Evolutionary conservation across 2,797 vertebrate genomes (phyloP), one percentile per base, ranked within the genome.

Genomic region (Coracias cyanogaster): DNA sequence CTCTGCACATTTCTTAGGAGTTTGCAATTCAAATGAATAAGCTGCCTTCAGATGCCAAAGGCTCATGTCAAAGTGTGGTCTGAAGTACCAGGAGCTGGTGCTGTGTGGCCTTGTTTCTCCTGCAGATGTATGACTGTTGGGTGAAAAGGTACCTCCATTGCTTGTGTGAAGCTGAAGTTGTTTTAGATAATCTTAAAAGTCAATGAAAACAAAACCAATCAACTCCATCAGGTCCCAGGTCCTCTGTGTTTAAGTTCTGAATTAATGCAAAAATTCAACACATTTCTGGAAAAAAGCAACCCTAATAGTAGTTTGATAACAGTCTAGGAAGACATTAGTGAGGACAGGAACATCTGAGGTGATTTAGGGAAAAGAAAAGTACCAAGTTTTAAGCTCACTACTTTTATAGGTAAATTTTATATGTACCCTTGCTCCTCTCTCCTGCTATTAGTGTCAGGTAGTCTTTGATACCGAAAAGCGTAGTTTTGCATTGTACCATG

Each of bases 11-110:
- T 92, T 65, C 77, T 79, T 16, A 69, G 10, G 15, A 69, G 62
- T 79, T 88, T 83, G 19, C 24, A 88, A 18, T 71, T 94, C 66
- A 76, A 82, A 78, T 12, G 3, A 86, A 55, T 57, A 72, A 72
- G 8, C 5, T 76, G 43, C 10, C 29, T 82, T 86, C 20, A 46
- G 10, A 31, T 54, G 16, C 17, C 12, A 69, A 84, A 72, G 46
- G 4, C 9, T 78, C 45, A 82, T 73, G 74, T 81, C 25, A 39
- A 91, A 86, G 25, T 15, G 29, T 51, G 17, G 29, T 29, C 57
- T 74, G 54, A 64, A n/a, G 6, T 64, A 43, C 15, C 13, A 65
- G 37, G 33, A 61, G 41, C 25, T 72, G 49, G 10, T 60, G 43
- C 31, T 43, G 17, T 35, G 21, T 60, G 28, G 10, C 22, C 15